Base-by-base conservation (phyloP, 2,797 vertebrate species). In the Argentina silus region DNA sequence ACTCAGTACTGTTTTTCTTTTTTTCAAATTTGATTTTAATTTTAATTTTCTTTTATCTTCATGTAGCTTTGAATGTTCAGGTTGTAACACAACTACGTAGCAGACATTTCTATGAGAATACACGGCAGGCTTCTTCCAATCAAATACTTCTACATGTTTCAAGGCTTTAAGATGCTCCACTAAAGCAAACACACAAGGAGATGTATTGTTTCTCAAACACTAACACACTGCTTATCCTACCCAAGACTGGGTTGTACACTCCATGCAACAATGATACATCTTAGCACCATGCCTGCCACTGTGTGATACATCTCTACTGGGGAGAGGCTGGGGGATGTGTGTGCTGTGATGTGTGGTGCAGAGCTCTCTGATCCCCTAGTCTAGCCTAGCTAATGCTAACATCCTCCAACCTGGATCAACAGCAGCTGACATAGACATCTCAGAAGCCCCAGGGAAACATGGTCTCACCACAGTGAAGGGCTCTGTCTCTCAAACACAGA, bases 401-500 rank as follows among this genome's bases (percentile, higher is more conserved):
- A 44, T 77, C 59, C 56, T 62, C 67, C 56, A 23, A 76, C 75
- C 72, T 80, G 81, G 36, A 50, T 71, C 81, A 78, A 82, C 83
- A 89, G 84, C 65, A 78, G 77, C 83, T 85, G 86, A 87, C 87
- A 87, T 78, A 56, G 74, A 80, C 76, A 75, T 68, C 76, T 75
- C 60, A 67, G 75, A 77, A 23, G 83, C 75, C 75, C 44, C 2
- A 59, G 81, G 78, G 85, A 82, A 12, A 17, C 72, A 73, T 82
- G 17, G 56, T 57, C 7, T 10, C 56, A 53, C 51, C 3, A 53
- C 51, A 2, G 27, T 36, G 27, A 36, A 36, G 27, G 27, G 27
- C 27, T 36, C 27, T 36, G 27, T 36, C 27, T 36, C 27, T 36
- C 27, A 36, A 36, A 36, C 27, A 36, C 27, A 36, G 27, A 4